These are phyloP conservation scores for Lampris incognitus DNA, from an alignment of 2,113 vertebrate genomes.

Conservation along the genomic window DNA sequence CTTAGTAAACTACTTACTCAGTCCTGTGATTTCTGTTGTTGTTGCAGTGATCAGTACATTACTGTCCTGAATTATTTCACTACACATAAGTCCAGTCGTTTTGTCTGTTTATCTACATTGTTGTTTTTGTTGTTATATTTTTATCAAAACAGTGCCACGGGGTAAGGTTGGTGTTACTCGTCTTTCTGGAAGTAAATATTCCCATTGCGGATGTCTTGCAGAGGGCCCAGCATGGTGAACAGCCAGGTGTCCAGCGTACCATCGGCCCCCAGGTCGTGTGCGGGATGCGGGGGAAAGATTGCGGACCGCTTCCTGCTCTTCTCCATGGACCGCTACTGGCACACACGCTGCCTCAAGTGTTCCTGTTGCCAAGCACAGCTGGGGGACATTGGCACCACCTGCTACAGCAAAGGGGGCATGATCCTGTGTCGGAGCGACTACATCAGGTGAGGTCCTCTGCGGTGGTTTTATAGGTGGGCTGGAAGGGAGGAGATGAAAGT, in stretches of 20 bases:
- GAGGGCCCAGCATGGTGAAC: constrained; percentile 81
- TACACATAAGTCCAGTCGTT: too few species aligned
- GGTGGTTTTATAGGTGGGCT: constrained; percentile 9
- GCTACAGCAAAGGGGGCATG: constrained; percentile 88
- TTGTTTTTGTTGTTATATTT: too few species aligned
- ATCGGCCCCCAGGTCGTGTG: constrained; percentile 78
- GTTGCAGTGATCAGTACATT: too few species aligned
- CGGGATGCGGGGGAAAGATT: constrained; percentile 85
- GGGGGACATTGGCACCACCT: constrained; percentile 86
- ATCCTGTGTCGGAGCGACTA: constrained; percentile 87
- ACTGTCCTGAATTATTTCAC: too few species aligned
- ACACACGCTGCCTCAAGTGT: constrained; percentile 86
- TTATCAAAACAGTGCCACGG: too few species aligned
- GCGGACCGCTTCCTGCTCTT: constrained; percentile 86
- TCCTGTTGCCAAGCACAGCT: constrained; percentile 88
- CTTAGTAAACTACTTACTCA: too few species aligned
- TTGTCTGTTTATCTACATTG: background rate
- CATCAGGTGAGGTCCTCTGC: constrained; percentile 77
- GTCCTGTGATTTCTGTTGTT: too few species aligned
- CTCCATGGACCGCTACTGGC: constrained; percentile 88
- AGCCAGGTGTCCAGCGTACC: constrained; percentile 72
- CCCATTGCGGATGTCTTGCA: background rate
- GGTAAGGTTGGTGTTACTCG: too few species aligned
- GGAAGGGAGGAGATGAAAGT: background rate
- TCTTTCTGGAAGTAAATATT: too few species aligned